Conservation (phyloP, 2,113 vertebrate species). For the Podarcis muralis region DNA sequence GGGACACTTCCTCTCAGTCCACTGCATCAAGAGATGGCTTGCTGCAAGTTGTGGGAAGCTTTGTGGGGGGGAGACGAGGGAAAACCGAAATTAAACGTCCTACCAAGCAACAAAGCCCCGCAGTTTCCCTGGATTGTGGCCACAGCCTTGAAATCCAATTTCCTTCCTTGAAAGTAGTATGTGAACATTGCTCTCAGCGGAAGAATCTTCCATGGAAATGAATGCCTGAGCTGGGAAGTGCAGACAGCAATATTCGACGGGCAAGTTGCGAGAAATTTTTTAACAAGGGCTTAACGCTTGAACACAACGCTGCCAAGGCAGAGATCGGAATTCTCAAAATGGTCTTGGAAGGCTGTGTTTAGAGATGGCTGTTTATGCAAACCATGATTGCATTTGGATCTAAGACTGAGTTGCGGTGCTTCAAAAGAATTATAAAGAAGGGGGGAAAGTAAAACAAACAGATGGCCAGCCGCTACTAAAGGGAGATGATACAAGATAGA, state of each 20-base stretch:
- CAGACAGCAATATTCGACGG: neutral
- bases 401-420: slow-evolving; percentile 17
- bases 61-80: neutral
- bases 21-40: neutral
- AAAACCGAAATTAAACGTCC: neutral
- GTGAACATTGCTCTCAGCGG: neutral
- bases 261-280: neutral
- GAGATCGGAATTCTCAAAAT: slow-evolving; percentile 17
- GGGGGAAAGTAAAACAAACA: neutral
- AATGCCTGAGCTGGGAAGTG: neutral
- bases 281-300: neutral
- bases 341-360: neutral
- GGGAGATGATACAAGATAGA: neutral
- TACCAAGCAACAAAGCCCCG: neutral
- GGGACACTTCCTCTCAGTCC: neutral
- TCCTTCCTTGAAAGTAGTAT: neutral
- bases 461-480: neutral
- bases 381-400: slow-evolving; percentile 2
- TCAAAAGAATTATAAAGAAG: slow-evolving; percentile 31
- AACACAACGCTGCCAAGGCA: neutral
- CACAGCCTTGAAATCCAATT: neutral
- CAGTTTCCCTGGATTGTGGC: neutral
- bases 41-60: neutral
- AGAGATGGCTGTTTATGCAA: neutral
- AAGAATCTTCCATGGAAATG: neutral